Evolutionary conservation across 2,797 vertebrate genomes (phyloP).

Genomic region (Trichosurus vulpecula): DNA sequence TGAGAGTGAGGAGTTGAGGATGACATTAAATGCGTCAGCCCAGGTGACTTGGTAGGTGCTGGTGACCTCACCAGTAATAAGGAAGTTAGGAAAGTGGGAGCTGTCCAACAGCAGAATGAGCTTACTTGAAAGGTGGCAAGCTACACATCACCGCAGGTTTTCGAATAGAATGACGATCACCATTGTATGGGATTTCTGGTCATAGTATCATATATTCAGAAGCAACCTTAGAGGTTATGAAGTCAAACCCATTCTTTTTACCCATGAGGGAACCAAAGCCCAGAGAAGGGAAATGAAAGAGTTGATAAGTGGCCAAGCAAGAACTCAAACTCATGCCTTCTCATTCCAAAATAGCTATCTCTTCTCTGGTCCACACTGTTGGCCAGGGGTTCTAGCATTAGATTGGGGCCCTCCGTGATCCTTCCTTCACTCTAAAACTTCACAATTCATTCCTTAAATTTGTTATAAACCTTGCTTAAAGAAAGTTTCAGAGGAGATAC

Average conservation of each 20-base stretch:
- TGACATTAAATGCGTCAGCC: background rate
- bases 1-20: background rate
- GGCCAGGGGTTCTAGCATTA: background rate
- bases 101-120: background rate
- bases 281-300: background rate
- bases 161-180: background rate
- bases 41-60: background rate
- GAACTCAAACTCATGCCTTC: background rate
- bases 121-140: background rate
- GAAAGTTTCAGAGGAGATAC: background rate
- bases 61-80: background rate
- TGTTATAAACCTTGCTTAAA: background rate
- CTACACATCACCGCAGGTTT: background rate
- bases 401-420: background rate
- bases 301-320: background rate
- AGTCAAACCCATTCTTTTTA: background rate
- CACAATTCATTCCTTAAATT: background rate
- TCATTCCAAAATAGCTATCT: background rate
- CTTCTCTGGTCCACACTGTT: background rate
- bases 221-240: background rate
- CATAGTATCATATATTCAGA: background rate
- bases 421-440: background rate
- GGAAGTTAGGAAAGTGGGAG: background rate
- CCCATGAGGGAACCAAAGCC: background rate
- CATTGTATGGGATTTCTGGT: background rate